Percentiles rank a stretch among this genome's conserved stretches.
phyloP scores from a whole-genome alignment of 2,888 invertebrate genomes.

The Disparrhopalites patrizii region DNA sequence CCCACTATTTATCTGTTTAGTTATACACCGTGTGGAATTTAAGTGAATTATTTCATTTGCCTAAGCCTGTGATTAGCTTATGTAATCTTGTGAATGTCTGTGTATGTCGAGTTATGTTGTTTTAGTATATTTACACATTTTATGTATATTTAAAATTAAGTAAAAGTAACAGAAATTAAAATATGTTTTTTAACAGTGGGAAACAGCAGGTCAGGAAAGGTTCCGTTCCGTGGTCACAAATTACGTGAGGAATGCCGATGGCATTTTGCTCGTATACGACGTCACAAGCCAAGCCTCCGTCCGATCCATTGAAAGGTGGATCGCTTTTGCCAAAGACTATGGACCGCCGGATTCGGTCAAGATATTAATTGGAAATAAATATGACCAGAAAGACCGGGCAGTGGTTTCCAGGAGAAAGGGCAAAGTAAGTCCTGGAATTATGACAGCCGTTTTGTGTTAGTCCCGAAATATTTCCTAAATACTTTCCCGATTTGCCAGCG shows the following conservation, averaged over 20 bases:
- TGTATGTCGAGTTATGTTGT: too few relatives aligned
- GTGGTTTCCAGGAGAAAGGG: conserved; percentile 32
- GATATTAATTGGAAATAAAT: conserved; percentile 45
- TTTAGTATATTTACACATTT: too few relatives aligned
- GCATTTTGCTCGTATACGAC: conserved; percentile 44
- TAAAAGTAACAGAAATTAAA: neutral
- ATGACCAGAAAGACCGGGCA: conserved; percentile 36
- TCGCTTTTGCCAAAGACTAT: conserved; percentile 41
- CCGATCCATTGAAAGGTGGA: conserved; percentile 44
- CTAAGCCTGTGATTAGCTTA: too few relatives aligned
- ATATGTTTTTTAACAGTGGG: conserved; percentile 33
- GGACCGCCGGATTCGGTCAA: conserved; percentile 38
- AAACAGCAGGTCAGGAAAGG: conserved; percentile 44
- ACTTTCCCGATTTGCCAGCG: too few relatives aligned
- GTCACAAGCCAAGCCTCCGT: conserved; percentile 36
- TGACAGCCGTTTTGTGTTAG: too few relatives aligned
- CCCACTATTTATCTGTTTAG: too few relatives aligned
- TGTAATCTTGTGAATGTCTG: too few relatives aligned
- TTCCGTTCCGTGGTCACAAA: conserved; percentile 43
- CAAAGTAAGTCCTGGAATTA: too few relatives aligned
- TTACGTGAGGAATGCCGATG: conserved; percentile 44
- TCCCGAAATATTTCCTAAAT: too few relatives aligned
- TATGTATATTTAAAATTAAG: neutral
- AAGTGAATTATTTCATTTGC: too few relatives aligned
- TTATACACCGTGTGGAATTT: too few relatives aligned